Percentiles rank a stretch among this genome's conserved stretches.
phyloP scores from a whole-genome alignment of 92 coral and sea anemone species.

The Anthopleura xanthogrammica region DNA sequence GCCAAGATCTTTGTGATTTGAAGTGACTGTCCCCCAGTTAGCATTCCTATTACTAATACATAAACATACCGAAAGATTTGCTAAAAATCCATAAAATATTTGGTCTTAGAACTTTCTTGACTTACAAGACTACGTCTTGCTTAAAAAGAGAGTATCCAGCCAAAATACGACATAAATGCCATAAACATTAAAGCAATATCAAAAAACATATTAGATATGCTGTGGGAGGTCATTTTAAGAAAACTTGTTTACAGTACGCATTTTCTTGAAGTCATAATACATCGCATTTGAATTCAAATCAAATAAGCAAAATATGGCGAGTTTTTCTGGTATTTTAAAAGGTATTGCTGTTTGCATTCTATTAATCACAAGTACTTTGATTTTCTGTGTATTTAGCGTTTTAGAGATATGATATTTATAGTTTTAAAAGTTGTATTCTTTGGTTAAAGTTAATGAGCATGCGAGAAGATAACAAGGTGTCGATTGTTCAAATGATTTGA shows the following conservation, averaged over 20 bases:
- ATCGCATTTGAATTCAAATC: neutral
- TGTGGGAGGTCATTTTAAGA: neutral
- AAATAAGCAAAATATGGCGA: neutral
- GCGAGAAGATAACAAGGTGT: neutral
- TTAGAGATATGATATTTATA: neutral
- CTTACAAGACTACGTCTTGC: neutral
- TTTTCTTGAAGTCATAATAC: slow-evolving; percentile 8
- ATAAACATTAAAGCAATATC: neutral
- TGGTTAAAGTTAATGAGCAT: neutral
- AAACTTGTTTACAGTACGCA: slow-evolving; percentile 5
- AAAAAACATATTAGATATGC: neutral
- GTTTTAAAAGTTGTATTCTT: neutral
- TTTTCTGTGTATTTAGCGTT: neutral
- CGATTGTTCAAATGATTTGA: neutral
- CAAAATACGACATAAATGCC: neutral
- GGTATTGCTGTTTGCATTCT: neutral
- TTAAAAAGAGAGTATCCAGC: neutral
- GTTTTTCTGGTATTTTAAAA: neutral
- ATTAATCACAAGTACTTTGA: neutral
- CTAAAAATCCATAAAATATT: too few relatives aligned
- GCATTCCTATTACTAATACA: slow-evolving; percentile 3
- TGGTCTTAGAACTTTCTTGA: neutral
- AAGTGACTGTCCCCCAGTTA: neutral
- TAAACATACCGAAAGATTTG: neutral
- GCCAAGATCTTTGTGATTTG: slow-evolving; percentile 11